Percentiles rank a stretch among this genome's conserved stretches.
These are phyloP conservation scores for Cyrtonyx montezumae DNA, from an alignment of 2,113 vertebrate genomes.

Conservation along the genomic window DNA sequence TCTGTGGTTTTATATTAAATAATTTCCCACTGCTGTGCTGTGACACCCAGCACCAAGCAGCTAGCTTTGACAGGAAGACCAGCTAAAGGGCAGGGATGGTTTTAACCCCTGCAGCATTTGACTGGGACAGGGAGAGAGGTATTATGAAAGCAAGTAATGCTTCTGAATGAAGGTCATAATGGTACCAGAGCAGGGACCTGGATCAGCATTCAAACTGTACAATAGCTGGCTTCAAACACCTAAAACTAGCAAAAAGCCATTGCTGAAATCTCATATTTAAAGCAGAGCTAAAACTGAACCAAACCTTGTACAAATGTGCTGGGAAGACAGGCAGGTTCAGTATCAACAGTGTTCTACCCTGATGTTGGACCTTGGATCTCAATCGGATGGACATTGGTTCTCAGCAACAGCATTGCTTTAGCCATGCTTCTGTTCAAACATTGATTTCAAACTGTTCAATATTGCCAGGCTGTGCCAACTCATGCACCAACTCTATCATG, in stretches of 20 bases:
- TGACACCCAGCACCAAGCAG: accelerated
- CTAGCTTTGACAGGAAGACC: neutral
- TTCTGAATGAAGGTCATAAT: neutral
- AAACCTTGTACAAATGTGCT: neutral
- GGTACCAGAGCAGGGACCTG: neutral
- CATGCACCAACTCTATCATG: neutral
- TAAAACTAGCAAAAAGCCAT: accelerated
- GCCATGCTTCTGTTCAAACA: neutral
- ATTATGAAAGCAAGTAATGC: neutral
- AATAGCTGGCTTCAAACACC: neutral
- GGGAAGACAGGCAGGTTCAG: neutral
- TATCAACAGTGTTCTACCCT: neutral
- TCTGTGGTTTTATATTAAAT: neutral
- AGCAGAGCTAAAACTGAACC: neutral
- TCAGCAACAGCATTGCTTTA: neutral
- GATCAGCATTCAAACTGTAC: accelerated
- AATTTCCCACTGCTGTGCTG: neutral
- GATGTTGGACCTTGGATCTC: neutral
- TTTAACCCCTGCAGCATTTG: neutral
- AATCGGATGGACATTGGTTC: neutral
- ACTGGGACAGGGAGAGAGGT: no score
- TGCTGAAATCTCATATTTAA: neutral
- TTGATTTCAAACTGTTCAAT: neutral
- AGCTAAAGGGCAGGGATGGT: neutral
- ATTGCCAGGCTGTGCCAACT: neutral